Conservation (phyloP, 2,888 invertebrate genomes). For the Odontothrips loti region DNA sequence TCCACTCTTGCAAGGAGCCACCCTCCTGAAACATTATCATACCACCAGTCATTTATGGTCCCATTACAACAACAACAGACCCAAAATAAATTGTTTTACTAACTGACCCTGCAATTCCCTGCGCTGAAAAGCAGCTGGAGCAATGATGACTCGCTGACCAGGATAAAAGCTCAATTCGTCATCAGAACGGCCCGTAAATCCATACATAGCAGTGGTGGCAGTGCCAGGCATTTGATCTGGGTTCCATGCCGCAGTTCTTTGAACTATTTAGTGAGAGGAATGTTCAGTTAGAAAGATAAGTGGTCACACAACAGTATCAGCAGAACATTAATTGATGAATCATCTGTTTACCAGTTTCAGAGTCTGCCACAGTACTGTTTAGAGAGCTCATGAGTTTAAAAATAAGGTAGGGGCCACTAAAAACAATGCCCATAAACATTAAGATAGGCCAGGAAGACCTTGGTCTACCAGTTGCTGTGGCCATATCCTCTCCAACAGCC, state of each 20-base stretch:
- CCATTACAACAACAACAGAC: not conserved
- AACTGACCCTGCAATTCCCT: not conserved
- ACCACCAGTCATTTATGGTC: not conserved
- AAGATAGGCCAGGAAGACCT: slow-evolving; percentile 76
- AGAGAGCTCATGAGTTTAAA: slow-evolving; percentile 57
- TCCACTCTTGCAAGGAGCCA: slow-evolving; percentile 60
- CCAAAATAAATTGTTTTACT: not conserved
- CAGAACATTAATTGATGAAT: too few species aligned
- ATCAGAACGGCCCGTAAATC: slow-evolving; percentile 66
- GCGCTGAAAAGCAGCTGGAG: slow-evolving; percentile 47
- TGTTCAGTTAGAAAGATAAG: not conserved
- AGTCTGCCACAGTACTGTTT: slow-evolving; percentile 56
- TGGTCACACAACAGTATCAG: too few species aligned
- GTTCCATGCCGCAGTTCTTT: not conserved
- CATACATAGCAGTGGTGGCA: slow-evolving; percentile 48
- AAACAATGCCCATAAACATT: slow-evolving; percentile 80
- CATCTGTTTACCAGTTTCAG: slow-evolving; percentile 53
- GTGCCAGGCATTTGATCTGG: slow-evolving; percentile 6
- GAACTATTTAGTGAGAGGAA: slow-evolving; percentile 15
- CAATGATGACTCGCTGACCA: slow-evolving; percentile 60
- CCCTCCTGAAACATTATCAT: slow-evolving; percentile 50
- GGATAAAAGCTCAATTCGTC: slow-evolving; percentile 73
- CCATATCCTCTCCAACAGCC: slow-evolving; percentile 46
- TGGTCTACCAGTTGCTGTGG: slow-evolving; percentile 46
- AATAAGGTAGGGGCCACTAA: slow-evolving; percentile 88